These are phyloP conservation scores for Oppia nitens DNA, from an alignment of 1,140 invertebrate genomes.

Conservation along the genomic window DNA sequence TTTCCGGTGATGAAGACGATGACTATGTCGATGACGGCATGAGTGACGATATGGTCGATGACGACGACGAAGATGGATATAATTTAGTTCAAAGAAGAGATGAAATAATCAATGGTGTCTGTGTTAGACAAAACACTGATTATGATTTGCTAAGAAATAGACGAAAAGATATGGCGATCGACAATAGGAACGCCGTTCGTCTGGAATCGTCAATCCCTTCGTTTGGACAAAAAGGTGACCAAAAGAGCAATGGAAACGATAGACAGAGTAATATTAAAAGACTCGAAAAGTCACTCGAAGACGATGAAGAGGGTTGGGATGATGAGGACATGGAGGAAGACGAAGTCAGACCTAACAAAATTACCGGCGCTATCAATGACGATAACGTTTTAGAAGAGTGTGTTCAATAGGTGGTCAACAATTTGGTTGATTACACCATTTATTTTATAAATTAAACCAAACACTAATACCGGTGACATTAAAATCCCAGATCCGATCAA, in stretches of 20 bases:
- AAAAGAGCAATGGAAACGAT: neutral
- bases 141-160: neutral
- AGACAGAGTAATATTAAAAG: constrained; percentile 12
- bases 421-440: no score
- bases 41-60: constrained; percentile 30
- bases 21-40: constrained; percentile 26
- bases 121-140: constrained; percentile 49
- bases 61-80: constrained; percentile 16
- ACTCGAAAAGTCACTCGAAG: constrained; percentile 19
- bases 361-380: constrained; percentile 6
- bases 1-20: constrained; percentile 28
- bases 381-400: constrained; percentile 3
- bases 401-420: constrained; percentile 4
- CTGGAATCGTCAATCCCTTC: neutral
- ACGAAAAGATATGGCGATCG: neutral
- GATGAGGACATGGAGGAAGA: constrained; percentile 18
- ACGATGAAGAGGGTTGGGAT: constrained; percentile 20
- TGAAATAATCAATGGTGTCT: constrained; percentile 69
- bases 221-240: neutral
- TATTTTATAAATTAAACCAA: no score
- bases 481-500: no score
- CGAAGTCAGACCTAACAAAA: neutral
- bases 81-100: neutral
- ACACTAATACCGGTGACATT: no score
- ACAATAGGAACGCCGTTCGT: neutral